A percentile compares a stretch with the other conserved stretches of the same genome.
Evolutionary conservation across 1,140 invertebrate genomes (phyloP).

Genomic region (Leucophenga varia): DNA sequence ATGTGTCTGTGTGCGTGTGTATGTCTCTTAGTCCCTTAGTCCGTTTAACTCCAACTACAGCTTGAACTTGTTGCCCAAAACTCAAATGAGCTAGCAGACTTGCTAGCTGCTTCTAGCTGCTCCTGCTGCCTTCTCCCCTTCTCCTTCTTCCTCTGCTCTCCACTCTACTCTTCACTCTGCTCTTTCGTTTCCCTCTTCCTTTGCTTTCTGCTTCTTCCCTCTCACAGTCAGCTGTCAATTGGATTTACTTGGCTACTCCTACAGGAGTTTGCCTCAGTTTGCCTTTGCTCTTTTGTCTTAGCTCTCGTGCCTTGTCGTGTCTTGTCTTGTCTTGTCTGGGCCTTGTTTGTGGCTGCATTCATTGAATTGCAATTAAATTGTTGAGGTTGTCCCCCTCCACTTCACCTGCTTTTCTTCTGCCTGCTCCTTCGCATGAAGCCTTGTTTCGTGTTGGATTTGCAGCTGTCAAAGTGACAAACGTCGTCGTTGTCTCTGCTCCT

Average conservation of each 20-base stretch:
- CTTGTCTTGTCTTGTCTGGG: background rate
- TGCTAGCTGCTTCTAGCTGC: background rate
- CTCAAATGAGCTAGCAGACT: no score
- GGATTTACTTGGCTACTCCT: slow-evolving; percentile 18
- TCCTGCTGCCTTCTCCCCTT: background rate
- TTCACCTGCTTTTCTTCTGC: background rate
- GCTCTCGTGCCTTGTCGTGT: background rate
- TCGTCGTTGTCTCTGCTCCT: slow-evolving; percentile 17
- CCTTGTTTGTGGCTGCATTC: slow-evolving; percentile 16
- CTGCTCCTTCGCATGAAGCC: background rate
- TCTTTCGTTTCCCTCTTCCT: background rate
- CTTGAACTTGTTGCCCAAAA: slow-evolving; percentile 13
- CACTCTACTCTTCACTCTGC: background rate
- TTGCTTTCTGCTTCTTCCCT: no score
- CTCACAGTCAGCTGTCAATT: slow-evolving; percentile 29
- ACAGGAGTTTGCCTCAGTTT: no score
- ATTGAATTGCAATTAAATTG: slow-evolving; percentile 49
- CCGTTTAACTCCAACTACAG: background rate
- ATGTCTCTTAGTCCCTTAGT: background rate
- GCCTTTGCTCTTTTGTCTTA: background rate
- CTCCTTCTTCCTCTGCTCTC: background rate
- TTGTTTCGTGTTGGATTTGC: slow-evolving; percentile 40
- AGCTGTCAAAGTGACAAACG: slow-evolving; percentile 48
- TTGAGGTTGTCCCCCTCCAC: slow-evolving; percentile 1
- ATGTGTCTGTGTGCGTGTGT: no score